Evolutionary conservation across 2,797 vertebrate species (phyloP).

Genomic region (Pelobates cultripes): DNA sequence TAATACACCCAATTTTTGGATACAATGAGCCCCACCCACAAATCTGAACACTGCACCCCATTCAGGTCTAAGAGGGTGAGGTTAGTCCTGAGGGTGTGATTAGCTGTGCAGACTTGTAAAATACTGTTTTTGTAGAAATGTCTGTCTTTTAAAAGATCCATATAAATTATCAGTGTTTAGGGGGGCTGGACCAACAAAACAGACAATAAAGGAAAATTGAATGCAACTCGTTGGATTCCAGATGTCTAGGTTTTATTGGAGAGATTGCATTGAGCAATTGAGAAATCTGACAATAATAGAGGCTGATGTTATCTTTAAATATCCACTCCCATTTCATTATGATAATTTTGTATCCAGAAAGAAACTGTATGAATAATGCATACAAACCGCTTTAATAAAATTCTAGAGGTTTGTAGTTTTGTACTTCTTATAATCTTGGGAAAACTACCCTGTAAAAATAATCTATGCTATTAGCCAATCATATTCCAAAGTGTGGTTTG

Average conservation of each 20-base stretch:
- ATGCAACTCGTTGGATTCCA: neutral
- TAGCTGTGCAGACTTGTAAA: neutral
- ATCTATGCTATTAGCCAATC: too few relatives aligned
- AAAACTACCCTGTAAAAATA: too few relatives aligned
- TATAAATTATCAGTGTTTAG: neutral
- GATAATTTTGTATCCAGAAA: too few relatives aligned
- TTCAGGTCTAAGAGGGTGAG: constrained; percentile 23
- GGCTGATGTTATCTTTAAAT: neutral
- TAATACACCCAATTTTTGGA: constrained; percentile 39
- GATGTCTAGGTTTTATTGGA: neutral
- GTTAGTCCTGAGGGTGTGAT: constrained; percentile 19
- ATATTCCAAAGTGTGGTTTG: too few relatives aligned
- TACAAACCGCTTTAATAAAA: too few relatives aligned
- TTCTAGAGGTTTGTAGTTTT: too few relatives aligned
- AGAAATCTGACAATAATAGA: neutral
- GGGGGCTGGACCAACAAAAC: neutral
- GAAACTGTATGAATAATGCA: too few relatives aligned
- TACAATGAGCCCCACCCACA: constrained; percentile 33
- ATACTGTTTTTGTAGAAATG: neutral
- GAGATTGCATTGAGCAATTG: neutral
- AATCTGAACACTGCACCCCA: constrained; percentile 39
- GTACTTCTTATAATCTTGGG: too few relatives aligned
- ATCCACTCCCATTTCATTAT: neutral
- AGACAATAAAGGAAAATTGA: neutral
- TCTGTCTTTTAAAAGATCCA: too few relatives aligned